A percentile compares a stretch with the other conserved stretches of the same genome.
Evolutionary conservation across 2,113 vertebrate genomes (phyloP).

Genomic region (Neodontobutis hainanensis): DNA sequence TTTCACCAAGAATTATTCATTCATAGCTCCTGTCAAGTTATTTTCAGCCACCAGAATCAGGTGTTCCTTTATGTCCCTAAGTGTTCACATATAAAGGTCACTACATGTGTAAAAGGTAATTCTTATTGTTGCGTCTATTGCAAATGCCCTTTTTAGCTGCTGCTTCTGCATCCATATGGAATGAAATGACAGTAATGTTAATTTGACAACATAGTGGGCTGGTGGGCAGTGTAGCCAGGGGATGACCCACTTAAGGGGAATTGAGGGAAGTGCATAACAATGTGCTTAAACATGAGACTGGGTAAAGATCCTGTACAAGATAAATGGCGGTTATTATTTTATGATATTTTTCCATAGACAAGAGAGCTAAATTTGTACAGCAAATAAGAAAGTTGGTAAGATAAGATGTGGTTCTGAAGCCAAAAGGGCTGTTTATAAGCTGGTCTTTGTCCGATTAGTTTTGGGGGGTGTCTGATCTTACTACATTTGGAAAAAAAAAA

Average conservation of each 20-base stretch:
- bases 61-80: slow-evolving; percentile 27
- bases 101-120: slow-evolving; percentile 30
- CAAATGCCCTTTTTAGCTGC: slow-evolving; percentile 42
- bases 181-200: slow-evolving; percentile 43
- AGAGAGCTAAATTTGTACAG: slow-evolving; percentile 6
- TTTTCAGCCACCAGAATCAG: slow-evolving; percentile 35
- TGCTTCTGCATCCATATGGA: slow-evolving; percentile 39
- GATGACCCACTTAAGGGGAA: slow-evolving; percentile 48
- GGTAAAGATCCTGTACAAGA: slow-evolving; percentile 21
- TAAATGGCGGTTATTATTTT: slow-evolving; percentile 1
- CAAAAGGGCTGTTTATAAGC: slow-evolving; percentile 27
- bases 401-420: slow-evolving; percentile 30
- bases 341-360: background rate
- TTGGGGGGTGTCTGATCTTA: too few species aligned
- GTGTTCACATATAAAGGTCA: slow-evolving; percentile 34
- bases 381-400: slow-evolving; percentile 11
- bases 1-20: slow-evolving; percentile 45
- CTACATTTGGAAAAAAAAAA: slow-evolving; percentile 5
- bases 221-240: slow-evolving; percentile 45
- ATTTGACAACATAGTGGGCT: slow-evolving; percentile 46
- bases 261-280: background rate
- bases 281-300: slow-evolving; percentile 7
- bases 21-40: slow-evolving; percentile 37
- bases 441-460: background rate
- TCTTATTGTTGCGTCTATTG: slow-evolving; percentile 46